Conservation (phyloP, 2,113 vertebrate genomes). For the Gracilinanus agilis region DNA sequence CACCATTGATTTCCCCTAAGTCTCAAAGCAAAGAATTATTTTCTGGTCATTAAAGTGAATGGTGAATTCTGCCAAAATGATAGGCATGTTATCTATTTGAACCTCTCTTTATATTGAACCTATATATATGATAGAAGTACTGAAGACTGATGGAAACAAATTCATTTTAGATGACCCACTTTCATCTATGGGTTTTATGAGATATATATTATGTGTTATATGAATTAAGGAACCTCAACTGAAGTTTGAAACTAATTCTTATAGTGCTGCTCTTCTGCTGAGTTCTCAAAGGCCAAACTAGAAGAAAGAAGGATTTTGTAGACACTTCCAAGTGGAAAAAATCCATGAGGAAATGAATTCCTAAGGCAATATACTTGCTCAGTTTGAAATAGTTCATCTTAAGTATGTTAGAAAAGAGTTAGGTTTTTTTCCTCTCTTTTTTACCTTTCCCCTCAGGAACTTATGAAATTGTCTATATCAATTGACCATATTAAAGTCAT, state of each 20-base stretch:
- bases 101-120: background rate
- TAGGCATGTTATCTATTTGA: background rate
- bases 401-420: no score
- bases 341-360: no score
- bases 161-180: background rate
- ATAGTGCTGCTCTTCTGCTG: background rate
- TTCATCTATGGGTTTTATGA: background rate
- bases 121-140: background rate
- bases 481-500: no score
- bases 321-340: no score
- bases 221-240: background rate
- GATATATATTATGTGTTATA: background rate
- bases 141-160: background rate
- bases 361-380: no score
- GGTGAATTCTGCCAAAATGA: background rate
- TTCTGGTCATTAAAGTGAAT: background rate
- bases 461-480: no score
- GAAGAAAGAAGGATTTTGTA: no score
- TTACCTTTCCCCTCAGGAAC: no score
- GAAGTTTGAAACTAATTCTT: background rate
- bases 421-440: no score
- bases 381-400: no score
- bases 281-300: background rate
- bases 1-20: background rate
- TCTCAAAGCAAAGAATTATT: background rate